Evolutionary conservation across 2,113 vertebrate species (phyloP).

Genomic region (Elanoides forficatus): DNA sequence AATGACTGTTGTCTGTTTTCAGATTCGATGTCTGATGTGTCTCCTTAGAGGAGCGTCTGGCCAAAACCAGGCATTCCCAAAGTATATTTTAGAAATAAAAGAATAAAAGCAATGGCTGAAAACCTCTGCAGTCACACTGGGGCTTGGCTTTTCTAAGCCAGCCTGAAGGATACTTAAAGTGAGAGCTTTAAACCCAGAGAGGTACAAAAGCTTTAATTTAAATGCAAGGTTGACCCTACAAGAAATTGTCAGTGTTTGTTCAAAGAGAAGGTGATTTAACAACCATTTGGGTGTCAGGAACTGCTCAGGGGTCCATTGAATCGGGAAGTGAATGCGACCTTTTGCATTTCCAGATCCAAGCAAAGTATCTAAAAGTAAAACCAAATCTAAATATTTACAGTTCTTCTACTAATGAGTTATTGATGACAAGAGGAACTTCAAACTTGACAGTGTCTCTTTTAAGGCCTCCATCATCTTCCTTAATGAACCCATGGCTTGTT

Average conservation of each 20-base stretch:
- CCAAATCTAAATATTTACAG: not conserved
- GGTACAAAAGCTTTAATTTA: not conserved
- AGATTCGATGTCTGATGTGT: not conserved
- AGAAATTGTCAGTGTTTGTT: not conserved
- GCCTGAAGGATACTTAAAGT: not conserved
- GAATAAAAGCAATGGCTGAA: not conserved
- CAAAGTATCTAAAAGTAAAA: not conserved
- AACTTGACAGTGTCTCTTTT: not conserved
- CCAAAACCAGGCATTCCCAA: not conserved
- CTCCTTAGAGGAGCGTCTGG: not conserved
- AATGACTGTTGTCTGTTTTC: no score
- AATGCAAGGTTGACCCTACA: not conserved
- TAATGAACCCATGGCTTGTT: fast-evolving
- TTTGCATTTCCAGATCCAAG: not conserved
- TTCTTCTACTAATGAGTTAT: fast-evolving
- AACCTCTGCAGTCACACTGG: no score
- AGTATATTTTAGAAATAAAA: not conserved
- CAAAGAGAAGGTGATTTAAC: not conserved
- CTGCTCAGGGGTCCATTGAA: not conserved
- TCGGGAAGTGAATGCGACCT: not conserved
- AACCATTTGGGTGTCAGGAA: not conserved
- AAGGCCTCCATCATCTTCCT: not conserved
- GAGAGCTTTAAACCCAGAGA: not conserved
- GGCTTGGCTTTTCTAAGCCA: not conserved
- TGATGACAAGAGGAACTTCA: not conserved